Base-by-base conservation (phyloP, 2,113 vertebrate genomes). In the Onychorhynchus coronatus region DNA sequence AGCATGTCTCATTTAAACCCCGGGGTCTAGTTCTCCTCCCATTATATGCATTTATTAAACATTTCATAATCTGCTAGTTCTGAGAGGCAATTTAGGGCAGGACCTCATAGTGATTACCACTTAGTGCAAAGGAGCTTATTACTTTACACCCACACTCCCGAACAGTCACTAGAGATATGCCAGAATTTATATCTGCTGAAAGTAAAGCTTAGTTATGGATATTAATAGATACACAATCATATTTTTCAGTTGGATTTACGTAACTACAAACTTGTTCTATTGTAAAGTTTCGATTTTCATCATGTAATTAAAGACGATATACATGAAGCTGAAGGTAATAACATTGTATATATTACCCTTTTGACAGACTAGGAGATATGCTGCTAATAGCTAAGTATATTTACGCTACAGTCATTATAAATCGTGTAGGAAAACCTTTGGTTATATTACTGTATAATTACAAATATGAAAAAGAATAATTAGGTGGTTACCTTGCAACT, bases 71-170 rank as follows among this genome's bases (percentile, higher is more conserved):
- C 86, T 81, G 50, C 67, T 81, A 76, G 86, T 89, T 86, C 76
- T 96, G 76, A 84, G 73, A 95, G 83, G 83, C 88, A 95, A 44
- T 93, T 95, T 86, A 92, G 94, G 95, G 86, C 96, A 95, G 89
- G 91, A 93, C 88, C 91, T 97, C 92, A 52, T 42, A 71, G 93
- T 55, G 80, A 95, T 95, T 92, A 95, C 77, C 89, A 86, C 86
- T 93, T 95, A 89, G 92, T 91, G 93, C 80, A 95, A 92, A 97
- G 77, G 91, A 95, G 72, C 56, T 95, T 95, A 95, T 95, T 96
- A 89, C 83, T 79, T 95, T 91, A 84, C 92, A 95, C 91, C 86
- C 91, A 93, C 76, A 55, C 73, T 77, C 47, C 30, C 39, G 47
- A 90, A 35, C 37, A 93, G 88, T 84, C 91, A 71, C 79, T 59